Base-by-base conservation (phyloP, 35 echinoderm and acorn worm genomes). In the Holothuria glaberrima region DNA sequence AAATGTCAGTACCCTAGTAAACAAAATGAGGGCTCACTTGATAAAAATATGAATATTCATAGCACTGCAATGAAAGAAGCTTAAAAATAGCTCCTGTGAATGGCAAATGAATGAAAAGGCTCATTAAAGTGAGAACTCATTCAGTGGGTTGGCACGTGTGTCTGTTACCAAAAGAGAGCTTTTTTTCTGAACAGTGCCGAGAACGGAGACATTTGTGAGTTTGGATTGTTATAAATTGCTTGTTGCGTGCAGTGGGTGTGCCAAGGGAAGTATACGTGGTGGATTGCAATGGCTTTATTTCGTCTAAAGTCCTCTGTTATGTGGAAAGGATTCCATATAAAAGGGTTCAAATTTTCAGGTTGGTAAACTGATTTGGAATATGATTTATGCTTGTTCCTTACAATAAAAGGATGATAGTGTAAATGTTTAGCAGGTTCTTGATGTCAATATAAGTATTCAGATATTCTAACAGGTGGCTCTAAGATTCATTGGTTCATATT, bases 341-440 rank as follows among this genome's bases (percentile, higher is more conserved):
- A 84, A 61, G 80, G 80, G 32, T 84, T 84, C 58, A 84, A 56
- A 62, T 84, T 84, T 63, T 84, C 80, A 84, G 80, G 80, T 84
- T 61, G 30, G 80, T 84, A 84, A 46, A 14, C 12, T 14, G 50
- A 54, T 54, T 12, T 54, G 16, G 12, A 54, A 14, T 54, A 14
- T 5, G 9, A 5, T 69, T 13, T 18, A 69, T 9, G 31, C 66
- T 69, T 54, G 16, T 12, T 54, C 16, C 13, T 9, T 54, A 54
- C 50, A 54, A 54, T 5, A 17, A 54, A 14, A 54, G 12, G 12
- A 17, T 14, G 50, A 54, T 54, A 41, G 36, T 41, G 36, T 46
- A 46, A 5, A 5, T 46, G 1, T 0, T 54, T 9, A 54, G 50
- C 13, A 54, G 50, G 50, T 54, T 12, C 3, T 54, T 54, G 50